Base-by-base conservation (phyloP, 2,888 invertebrate species). In the Eledona agricola region DNA sequence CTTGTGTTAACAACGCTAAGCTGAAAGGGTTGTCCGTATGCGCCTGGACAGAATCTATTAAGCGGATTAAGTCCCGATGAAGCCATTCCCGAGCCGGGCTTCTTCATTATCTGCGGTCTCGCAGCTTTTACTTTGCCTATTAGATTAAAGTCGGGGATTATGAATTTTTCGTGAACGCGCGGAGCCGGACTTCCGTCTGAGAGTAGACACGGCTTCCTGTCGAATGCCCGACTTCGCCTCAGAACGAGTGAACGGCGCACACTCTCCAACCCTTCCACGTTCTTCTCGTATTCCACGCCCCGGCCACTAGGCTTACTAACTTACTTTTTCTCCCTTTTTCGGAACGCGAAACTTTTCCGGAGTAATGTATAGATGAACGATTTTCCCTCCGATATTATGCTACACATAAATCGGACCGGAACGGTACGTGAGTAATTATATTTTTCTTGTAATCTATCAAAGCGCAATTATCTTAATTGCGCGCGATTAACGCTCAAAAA, bases 41-140 rank as follows among this genome's bases (percentile, higher is more conserved):
- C 72, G 72, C 71, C 74, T 75, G 75, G 72, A 71, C 72, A 69
- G 77, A 77, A 77, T 77, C 77, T 77, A 77, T 77, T 77, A 77
- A 77, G 77, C 71, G 76, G 77, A 77, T 77, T 77, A 77, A 70
- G 62, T 69, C 71, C 70, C 72, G 72, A 73, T 74, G 75, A 75
- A 75, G 75, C 76, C 74, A 71, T 72, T 73, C 66, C 61, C 67
- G 67, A 67, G 69, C 65, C 61, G 63, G 70, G 70, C 70, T 72
- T 71, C 74, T 72, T 73, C 72, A 73, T 73, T 72, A 73, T 74
- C 72, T 70, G 70, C 68, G 69, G 71, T 70, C 65, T 59, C 58
- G 59, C 66, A 65, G 68, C 65, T 65, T 67, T 66, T 64, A 64
- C 63, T 65, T 62, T 52, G 58, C 59, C 51, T 42, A 31, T 31